Evolutionary conservation across 2,888 invertebrate species (phyloP), one percentile per base, ranked within the genome.

Genomic region (Cryptocephalus primarius): DNA sequence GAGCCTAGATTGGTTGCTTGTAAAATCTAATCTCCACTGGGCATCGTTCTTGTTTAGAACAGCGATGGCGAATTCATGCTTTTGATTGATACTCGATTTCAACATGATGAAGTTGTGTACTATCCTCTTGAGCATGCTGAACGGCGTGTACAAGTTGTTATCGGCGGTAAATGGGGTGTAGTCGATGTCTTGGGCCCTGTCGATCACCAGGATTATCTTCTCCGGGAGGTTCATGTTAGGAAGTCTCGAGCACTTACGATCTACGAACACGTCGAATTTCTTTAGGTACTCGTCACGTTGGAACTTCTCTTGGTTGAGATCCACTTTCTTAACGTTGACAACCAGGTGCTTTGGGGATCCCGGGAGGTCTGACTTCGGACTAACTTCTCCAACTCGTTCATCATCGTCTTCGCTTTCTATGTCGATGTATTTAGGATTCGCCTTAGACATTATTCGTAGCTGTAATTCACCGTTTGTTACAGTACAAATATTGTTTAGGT

Each of bases 1-100:
- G 36, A 85, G 71, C 46, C 76, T 77, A 53, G 74, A 75, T 1
- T 77, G 60, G 58, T 80, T 77, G 57, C 62, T 78, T 1, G 83
- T 83, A 56, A 85, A 85, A 53, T 79, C 76, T 55, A 76, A 72
- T 36, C 78, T 55, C 79, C 78, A 79, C 36, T 64, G 65, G 2
- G 74, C 70, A 48, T 73, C 71, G 34, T 72, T 67, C 41, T 75
- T 73, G 58, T 78, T 76, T 42, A 84, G 58, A 8, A 74, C 63
- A 42, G 82, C 62, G 33, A 85, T 60, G 22, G 82, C 81, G 72
- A 76, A 84, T 64, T 83, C 77, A 42, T 83, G 82, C 49, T 65
- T 71, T 38, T 69, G 71, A 58, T 80, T 78, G 31, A 83, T 77
- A 1, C 72, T 69, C 54, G 73, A 67, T 66, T 85, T 85, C 12